Base-by-base conservation (phyloP, 2,888 invertebrate genomes). In the Sphaerophoria taeniata region DNA sequence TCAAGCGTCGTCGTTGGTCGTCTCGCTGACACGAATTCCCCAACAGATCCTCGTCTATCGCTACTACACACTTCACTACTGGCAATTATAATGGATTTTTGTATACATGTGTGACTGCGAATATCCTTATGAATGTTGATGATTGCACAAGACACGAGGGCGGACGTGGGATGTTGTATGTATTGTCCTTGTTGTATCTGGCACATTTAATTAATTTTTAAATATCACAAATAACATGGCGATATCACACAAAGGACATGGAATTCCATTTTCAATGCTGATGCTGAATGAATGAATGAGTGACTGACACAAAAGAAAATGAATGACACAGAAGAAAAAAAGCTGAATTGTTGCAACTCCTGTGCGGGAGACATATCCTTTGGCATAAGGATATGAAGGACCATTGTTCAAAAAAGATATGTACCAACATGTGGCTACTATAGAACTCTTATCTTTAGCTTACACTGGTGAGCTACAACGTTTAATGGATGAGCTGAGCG, bases 171-270 rank as follows among this genome's bases (percentile, higher is more conserved):
- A 43, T 49, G 51, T 11, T 56, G 60, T 65, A 43, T 39, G 49
- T 61, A 43, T 55, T 69, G 78, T 82, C 82, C 77, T 72, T 67
- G 71, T 81, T 81, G 67, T 71, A 60, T 53, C 77, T 82, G 81
- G 72, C 82, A 82, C 60, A 73, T 82, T 82, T 82, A 82, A 82
- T 82, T 82, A 82, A 82, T 78, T 82, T 82, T 82, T 82, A 82
- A 82, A 82, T 61, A 70, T 73, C 78, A 78, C 82, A 82, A 82
- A 73, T 82, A 82, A 82, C 78, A 82, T 78, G 61, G 55, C 82
- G 61, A 77, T 78, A 78, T 77, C 67, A 73, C 53, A 53, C 72
- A 77, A 78, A 73, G 69, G 61, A 80, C 63, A 73, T 36, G 49
- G 33, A 24, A 69, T 74, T 36, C 45, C 43, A 24, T 61, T 74